Evolutionary conservation across 2,888 invertebrate genomes (phyloP), one percentile per base, ranked within the genome.

Genomic region (Drosophila lacicola): DNA sequence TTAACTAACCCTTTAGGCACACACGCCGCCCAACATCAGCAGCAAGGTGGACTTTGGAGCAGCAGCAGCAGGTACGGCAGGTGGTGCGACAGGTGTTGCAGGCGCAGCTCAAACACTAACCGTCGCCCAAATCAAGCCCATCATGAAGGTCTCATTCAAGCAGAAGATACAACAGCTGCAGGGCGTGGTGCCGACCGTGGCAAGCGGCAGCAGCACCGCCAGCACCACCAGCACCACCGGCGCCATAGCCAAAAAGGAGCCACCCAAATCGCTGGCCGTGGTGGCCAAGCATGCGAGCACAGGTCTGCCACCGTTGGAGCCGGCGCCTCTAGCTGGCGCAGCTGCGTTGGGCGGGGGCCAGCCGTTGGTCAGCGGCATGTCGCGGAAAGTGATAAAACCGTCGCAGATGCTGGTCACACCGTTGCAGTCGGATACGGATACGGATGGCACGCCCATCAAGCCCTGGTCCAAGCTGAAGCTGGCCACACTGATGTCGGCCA

Each of bases 391-490:
- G 57, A 81, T 74, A 14, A 91, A 90, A 70, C 88, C 91, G 67
- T 75, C 78, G 62, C 55, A 78, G 25, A 72, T 76, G 74, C 50
- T 76, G 54, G 45, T 45, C 58, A 88, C 90, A 4, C 82, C 89
- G 1, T 51, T 80, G 65, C 85, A 75, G 11, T 89, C 91, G 42
- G 91, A 90, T 53, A 92, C 91, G 92, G 90, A 92, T 68, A 92
- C 92, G 92, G 90, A 92, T 69, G 86, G 88, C 13, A 89, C 90
- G 53, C 88, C 91, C 54, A 90, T 90, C 87, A 95, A 94, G 81
- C 95, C 96, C 2, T 97, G 96, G 96, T 94, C 94, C 13, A 96
- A 96, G 93, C 93, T 97, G 45, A 96, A 96, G 91, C 95, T 96
- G 90, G 96, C 96, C 13, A 92, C 92, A 3, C 80, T 92, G 25